These are phyloP conservation scores for Arvicanthis niloticus DNA, from an alignment of 2,113 vertebrate genomes.

Conservation along the genomic window DNA sequence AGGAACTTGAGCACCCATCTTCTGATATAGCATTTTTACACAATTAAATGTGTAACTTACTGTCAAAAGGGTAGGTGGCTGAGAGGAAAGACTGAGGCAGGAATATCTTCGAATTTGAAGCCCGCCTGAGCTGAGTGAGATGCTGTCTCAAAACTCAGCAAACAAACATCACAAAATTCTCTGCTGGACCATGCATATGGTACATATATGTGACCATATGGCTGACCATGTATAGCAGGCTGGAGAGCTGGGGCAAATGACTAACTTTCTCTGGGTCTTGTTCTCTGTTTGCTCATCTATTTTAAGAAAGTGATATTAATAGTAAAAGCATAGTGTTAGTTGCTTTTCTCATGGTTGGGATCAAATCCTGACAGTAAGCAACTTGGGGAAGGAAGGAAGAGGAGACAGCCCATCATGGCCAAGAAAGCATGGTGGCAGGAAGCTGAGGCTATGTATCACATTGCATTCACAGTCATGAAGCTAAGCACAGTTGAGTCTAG, in stretches of 20 bases:
- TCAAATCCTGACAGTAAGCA: not conserved
- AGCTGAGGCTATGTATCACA: not conserved
- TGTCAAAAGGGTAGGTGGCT: not conserved
- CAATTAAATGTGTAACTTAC: slow-evolving; percentile 22
- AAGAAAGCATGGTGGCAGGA: not conserved
- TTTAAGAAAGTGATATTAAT: not conserved
- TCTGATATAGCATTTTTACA: not conserved
- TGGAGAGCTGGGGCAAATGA: not conserved
- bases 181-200: not conserved
- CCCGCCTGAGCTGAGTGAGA: not conserved
- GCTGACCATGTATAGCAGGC: not conserved
- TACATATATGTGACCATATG: too few relatives aligned
- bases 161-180: not conserved
- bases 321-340: not conserved
- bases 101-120: not conserved
- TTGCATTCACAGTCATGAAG: not conserved
- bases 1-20: not conserved
- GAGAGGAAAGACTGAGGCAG: not conserved
- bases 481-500: not conserved
- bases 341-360: not conserved
- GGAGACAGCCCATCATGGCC: not conserved
- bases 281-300: not conserved
- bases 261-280: not conserved
- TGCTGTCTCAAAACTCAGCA: not conserved
- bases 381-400: not conserved